Evolutionary conservation across 2,113 vertebrate genomes (phyloP).

Genomic region (Anguilla rostrata): DNA sequence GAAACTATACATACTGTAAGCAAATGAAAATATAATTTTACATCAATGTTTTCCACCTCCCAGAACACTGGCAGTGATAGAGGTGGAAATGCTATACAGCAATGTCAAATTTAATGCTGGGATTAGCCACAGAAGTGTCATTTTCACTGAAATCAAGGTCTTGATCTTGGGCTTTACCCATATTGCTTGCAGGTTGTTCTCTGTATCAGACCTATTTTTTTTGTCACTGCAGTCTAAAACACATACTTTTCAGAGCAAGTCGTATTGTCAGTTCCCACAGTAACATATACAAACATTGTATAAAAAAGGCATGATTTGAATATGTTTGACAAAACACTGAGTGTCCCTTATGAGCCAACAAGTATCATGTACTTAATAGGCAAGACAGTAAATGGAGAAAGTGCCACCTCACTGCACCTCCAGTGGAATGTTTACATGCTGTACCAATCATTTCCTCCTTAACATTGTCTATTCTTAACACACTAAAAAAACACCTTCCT

Average conservation of each 20-base stretch:
- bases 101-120: constrained; percentile 4
- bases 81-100: neutral
- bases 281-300: neutral
- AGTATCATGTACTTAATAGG: neutral
- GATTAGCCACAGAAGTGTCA: neutral
- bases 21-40: neutral
- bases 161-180: neutral
- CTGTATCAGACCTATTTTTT: neutral
- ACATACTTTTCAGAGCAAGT: neutral
- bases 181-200: neutral
- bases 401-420: neutral
- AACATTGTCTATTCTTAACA: neutral
- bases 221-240: neutral
- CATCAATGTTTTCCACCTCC: neutral
- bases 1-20: neutral
- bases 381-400: neutral
- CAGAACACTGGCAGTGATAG: neutral
- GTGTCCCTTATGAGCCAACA: neutral
- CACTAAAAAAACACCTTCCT: neutral
- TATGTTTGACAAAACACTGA: neutral
- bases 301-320: neutral
- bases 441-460: constrained; percentile 14
- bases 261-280: neutral
- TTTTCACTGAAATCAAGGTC: neutral
- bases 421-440: neutral